Evolutionary conservation across 1,140 invertebrate species (phyloP).

Genomic region (Pantala flavescens): DNA sequence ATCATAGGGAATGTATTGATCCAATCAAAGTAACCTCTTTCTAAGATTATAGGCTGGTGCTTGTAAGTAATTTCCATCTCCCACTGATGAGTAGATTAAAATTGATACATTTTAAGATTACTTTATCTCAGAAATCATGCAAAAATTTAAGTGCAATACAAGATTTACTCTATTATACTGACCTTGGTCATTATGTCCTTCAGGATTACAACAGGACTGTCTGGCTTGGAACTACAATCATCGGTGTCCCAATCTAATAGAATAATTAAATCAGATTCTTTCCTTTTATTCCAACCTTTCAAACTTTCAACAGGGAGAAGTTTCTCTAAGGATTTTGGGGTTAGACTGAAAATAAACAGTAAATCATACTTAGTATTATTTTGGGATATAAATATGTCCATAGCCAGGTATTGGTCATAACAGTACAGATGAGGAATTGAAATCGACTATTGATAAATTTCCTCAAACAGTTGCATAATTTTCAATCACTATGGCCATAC

Average conservation of each 20-base stretch:
- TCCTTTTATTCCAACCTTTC: not conserved
- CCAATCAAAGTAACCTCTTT: not conserved
- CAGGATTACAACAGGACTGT: not conserved
- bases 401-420: too few species aligned
- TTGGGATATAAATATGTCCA: too few species aligned
- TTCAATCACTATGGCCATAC: too few species aligned
- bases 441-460: too few species aligned
- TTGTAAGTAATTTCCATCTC: not conserved
- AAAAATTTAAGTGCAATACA: too few species aligned
- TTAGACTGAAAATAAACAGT: not conserved
- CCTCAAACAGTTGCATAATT: too few species aligned
- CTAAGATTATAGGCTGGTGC: not conserved
- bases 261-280: not conserved
- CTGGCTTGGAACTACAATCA: not conserved
- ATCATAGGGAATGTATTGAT: not conserved
- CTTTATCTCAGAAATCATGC: not conserved
- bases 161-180: not conserved
- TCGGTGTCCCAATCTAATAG: not conserved
- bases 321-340: not conserved
- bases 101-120: not conserved
- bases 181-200: not conserved
- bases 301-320: not conserved
- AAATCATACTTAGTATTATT: too few species aligned
- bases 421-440: too few species aligned
- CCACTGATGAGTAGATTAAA: not conserved